Evolutionary conservation across 1,140 invertebrate species (phyloP).

Genomic region (Drosophila auraria): DNA sequence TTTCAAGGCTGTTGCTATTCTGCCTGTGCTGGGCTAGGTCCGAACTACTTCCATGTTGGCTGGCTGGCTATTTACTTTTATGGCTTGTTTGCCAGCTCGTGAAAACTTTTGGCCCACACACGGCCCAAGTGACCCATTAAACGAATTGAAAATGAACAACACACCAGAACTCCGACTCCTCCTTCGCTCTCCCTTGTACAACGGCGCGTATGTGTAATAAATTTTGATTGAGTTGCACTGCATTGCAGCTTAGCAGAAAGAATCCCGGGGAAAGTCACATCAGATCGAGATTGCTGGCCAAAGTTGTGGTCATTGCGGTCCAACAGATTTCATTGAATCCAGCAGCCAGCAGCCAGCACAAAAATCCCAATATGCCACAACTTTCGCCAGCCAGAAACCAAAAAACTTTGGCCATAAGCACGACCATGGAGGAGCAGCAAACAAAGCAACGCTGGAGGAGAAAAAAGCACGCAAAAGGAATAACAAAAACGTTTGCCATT

Average conservation of each 20-base stretch:
- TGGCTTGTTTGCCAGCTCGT: slow-evolving; percentile 76
- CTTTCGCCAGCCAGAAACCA: slow-evolving; percentile 37
- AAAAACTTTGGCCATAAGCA: slow-evolving; percentile 76
- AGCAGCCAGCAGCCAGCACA: slow-evolving; percentile 36
- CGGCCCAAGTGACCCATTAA: slow-evolving; percentile 79
- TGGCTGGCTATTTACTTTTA: slow-evolving; percentile 74
- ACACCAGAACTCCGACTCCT: slow-evolving; percentile 10
- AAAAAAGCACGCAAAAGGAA: slow-evolving; percentile 12
- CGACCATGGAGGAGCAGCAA: slow-evolving; percentile 37
- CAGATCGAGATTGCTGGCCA: slow-evolving; percentile 53
- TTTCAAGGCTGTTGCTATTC: background rate
- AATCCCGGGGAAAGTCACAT: slow-evolving; percentile 27
- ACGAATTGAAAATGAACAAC: slow-evolving; percentile 77
- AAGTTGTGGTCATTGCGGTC: slow-evolving; percentile 62
- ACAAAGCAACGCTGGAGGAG: slow-evolving; percentile 30
- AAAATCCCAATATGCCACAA: slow-evolving; percentile 62
- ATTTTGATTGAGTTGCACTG: slow-evolving; percentile 79
- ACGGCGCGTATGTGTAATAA: slow-evolving; percentile 78
- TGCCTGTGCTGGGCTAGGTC: slow-evolving; percentile 7
- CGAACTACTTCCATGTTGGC: slow-evolving; percentile 15
- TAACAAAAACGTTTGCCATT: slow-evolving; percentile 34
- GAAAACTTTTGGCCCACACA: slow-evolving; percentile 66
- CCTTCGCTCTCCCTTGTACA: slow-evolving; percentile 16
- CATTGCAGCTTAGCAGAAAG: slow-evolving; percentile 56
- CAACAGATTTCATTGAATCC: slow-evolving; percentile 67